Evolutionary conservation across 2,113 vertebrate species (phyloP).

Genomic region (Sisor rabdophorus): DNA sequence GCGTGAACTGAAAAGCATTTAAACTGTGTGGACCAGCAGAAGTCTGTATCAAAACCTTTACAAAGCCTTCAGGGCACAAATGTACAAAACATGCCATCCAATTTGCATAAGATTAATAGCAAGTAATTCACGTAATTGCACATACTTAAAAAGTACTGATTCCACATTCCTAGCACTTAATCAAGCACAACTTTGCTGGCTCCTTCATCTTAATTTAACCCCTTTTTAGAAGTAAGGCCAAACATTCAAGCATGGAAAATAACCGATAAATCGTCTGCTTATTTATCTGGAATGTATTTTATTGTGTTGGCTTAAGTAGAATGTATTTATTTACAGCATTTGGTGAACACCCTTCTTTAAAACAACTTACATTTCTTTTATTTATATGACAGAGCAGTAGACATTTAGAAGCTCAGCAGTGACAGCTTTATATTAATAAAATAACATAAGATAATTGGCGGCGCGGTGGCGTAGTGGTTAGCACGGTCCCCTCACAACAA

Average conservation of each 20-base stretch:
- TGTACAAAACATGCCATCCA: neutral
- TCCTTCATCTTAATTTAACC: neutral
- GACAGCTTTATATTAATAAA: neutral
- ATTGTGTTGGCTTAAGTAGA: neutral
- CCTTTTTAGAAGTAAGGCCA: neutral
- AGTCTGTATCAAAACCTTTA: neutral
- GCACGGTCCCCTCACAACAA: no score
- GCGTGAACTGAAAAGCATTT: neutral
- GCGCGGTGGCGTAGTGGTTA: no score
- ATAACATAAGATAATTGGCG: no score
- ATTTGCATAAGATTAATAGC: neutral
- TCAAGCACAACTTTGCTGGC: neutral
- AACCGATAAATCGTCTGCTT: neutral
- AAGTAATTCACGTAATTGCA: neutral
- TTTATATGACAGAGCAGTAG: no score
- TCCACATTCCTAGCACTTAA: neutral
- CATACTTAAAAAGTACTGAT: neutral
- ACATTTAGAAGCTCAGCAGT: neutral
- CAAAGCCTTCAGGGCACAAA: neutral
- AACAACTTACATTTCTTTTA: no score
- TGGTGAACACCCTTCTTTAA: no score
- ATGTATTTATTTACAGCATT: neutral
- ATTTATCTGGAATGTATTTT: slow-evolving; percentile 2
- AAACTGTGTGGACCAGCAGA: neutral
- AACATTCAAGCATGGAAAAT: neutral